Evolutionary conservation across 2,797 vertebrate genomes (phyloP).

Genomic region (Enteromius anoplus): DNA sequence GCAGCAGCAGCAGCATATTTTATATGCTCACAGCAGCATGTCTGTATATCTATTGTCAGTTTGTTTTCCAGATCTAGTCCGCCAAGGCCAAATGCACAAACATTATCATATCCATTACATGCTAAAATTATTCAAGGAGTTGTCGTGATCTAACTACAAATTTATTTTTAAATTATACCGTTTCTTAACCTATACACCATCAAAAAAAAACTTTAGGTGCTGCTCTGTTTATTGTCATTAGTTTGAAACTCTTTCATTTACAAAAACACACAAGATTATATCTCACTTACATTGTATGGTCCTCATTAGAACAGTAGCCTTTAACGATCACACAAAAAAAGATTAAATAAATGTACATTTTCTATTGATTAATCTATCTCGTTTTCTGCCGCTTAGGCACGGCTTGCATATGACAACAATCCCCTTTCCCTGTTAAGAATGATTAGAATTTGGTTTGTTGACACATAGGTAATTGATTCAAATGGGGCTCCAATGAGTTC

Average conservation of each 20-base stretch:
- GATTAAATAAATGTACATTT: conserved; percentile 1
- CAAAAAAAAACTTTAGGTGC: background rate
- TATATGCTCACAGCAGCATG: background rate
- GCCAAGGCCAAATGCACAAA: background rate
- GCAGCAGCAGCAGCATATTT: background rate
- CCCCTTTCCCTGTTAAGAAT: conserved; percentile 64
- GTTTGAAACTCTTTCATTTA: background rate
- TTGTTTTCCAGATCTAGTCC: background rate
- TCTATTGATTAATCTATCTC: conserved; percentile 12
- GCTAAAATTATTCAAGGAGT: background rate
- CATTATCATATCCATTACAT: background rate
- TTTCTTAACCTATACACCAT: background rate
- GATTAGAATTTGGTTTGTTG: conserved; percentile 77
- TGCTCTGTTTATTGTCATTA: background rate
- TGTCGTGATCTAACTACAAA: background rate
- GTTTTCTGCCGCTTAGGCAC: conserved; percentile 19
- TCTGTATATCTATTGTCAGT: background rate
- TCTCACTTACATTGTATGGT: background rate
- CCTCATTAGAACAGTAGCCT: background rate
- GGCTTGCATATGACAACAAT: conserved; percentile 61
- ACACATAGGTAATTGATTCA: conserved; percentile 81
- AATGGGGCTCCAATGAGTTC: conserved; percentile 73
- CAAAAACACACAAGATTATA: background rate
- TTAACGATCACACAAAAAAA: background rate
- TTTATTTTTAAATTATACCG: too few relatives aligned